These are phyloP conservation scores for Cinclus cinclus DNA, from an alignment of 2,113 vertebrate genomes.

Conservation along the genomic window DNA sequence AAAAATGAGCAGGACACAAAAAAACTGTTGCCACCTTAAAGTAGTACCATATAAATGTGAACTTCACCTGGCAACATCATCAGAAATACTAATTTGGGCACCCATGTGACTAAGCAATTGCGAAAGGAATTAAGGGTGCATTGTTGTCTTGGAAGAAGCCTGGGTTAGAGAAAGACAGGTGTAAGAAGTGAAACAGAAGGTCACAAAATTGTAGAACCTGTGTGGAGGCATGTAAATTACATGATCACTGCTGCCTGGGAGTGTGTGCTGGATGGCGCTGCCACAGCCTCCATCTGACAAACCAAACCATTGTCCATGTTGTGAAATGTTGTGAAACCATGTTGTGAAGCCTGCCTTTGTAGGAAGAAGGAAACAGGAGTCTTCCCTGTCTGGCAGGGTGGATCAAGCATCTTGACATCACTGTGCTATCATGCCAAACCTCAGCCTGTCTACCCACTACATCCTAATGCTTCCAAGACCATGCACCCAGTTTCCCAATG, in stretches of 20 bases:
- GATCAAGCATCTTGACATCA: neutral
- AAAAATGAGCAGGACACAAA: neutral
- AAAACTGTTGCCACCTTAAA: neutral
- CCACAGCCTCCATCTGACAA: neutral
- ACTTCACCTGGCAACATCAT: neutral
- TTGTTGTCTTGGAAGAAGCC: neutral
- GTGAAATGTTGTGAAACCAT: no score
- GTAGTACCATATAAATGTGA: neutral
- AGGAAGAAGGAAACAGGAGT: neutral
- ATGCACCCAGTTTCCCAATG: neutral
- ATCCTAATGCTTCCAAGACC: neutral
- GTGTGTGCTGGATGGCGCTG: neutral
- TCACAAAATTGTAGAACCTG: neutral
- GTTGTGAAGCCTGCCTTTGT: neutral
- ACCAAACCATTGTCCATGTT: neutral
- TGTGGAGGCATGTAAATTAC: neutral
- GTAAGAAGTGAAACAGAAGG: neutral
- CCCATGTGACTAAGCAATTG: neutral
- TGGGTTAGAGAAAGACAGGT: neutral
- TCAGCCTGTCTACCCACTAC: neutral
- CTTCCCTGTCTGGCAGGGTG: neutral
- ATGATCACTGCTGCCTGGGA: neutral
- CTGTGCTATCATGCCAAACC: neutral
- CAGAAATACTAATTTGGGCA: neutral
- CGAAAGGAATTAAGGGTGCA: neutral